These are phyloP conservation scores for Ectropis crepuscularia DNA, from an alignment of 2,888 invertebrate species.

Conservation along the genomic window DNA sequence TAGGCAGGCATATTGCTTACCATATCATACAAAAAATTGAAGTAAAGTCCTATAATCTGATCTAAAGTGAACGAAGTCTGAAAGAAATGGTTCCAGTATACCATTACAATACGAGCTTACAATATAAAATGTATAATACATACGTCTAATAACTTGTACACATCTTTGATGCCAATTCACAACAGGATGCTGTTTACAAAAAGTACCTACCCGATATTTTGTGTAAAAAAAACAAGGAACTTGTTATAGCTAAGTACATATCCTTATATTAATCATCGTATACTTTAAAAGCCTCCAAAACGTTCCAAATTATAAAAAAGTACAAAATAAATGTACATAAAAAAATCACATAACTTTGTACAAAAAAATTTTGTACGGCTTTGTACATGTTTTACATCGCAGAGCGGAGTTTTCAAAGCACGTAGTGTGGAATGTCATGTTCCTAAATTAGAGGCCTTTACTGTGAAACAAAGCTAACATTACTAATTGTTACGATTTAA, in stretches of 20 bases:
- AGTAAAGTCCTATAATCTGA: not conserved
- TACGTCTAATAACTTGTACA: conserved; percentile 40
- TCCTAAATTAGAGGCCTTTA: conserved; percentile 41
- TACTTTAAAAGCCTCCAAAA: conserved; percentile 84
- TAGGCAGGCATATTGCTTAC: no score
- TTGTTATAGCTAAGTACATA: conserved; percentile 82
- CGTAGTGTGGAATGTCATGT: conserved; percentile 29
- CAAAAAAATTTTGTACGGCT: conserved; percentile 53
- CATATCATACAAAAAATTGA: no score
- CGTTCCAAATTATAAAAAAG: conserved; percentile 66
- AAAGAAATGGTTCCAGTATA: conserved; percentile 29
- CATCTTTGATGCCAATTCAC: conserved; percentile 56
- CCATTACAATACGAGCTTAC: conserved; percentile 44
- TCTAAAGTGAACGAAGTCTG: conserved; percentile 8
- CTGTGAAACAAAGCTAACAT: conserved; percentile 9
- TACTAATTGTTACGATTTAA: conserved; percentile 11
- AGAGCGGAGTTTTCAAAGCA: conserved; percentile 36
- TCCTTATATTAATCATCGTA: conserved; percentile 80
- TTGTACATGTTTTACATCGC: conserved; percentile 49
- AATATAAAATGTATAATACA: conserved; percentile 54
- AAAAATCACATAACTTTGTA: conserved; percentile 72
- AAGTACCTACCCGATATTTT: conserved; percentile 64
- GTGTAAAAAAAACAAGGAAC: conserved; percentile 74
- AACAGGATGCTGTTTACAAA: conserved; percentile 52
- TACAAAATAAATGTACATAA: conserved; percentile 64